These are phyloP conservation scores for Pterobdella sp. DNA, from an alignment of 2,888 invertebrate genomes.

Conservation along the genomic window DNA sequence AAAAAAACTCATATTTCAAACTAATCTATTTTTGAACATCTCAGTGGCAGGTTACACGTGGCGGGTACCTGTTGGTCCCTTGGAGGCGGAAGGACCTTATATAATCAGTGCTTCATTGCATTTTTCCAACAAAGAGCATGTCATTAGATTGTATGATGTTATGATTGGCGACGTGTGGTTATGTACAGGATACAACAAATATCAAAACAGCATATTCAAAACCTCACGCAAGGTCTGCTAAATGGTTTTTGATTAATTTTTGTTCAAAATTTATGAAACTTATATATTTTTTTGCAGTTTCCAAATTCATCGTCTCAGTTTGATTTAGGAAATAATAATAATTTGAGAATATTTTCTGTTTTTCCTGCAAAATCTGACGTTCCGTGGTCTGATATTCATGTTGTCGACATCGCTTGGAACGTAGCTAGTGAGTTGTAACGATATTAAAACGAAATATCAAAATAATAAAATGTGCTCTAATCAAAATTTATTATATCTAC, in stretches of 20 bases:
- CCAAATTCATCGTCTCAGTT: neutral
- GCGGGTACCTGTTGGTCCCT: constrained; percentile 30
- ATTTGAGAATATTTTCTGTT: constrained; percentile 31
- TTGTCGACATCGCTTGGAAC: constrained; percentile 30
- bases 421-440: constrained; percentile 23
- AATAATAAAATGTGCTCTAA: neutral
- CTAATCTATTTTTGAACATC: neutral
- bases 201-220: constrained; percentile 32
- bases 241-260: neutral
- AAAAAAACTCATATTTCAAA: neutral
- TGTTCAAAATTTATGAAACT: neutral
- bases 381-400: constrained; percentile 29
- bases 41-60: constrained; percentile 31
- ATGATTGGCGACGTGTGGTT: constrained; percentile 50
- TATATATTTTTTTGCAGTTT: neutral
- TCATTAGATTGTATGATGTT: constrained; percentile 40
- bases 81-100: constrained; percentile 36
- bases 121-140: constrained; percentile 21
- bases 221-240: neutral
- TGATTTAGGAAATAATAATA: constrained; percentile 6
- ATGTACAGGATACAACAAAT: constrained; percentile 48
- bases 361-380: constrained; percentile 29
- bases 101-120: constrained; percentile 37
- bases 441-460: neutral
- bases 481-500: neutral